phyloP scores from a whole-genome alignment of 2,113 vertebrate species.

The Mustelus asterias region DNA sequence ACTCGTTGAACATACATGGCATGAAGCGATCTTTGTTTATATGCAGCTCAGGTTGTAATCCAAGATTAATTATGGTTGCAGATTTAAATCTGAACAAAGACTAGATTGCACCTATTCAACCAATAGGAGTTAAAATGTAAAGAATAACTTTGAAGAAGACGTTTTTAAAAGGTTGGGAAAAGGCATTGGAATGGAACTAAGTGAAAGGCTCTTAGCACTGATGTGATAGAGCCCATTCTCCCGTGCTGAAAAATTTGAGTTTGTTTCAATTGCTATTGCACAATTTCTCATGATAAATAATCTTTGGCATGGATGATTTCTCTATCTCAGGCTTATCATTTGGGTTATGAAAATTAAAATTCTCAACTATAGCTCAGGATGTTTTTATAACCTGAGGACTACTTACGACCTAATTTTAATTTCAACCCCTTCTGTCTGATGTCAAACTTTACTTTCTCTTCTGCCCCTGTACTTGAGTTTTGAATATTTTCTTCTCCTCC shows the following conservation, averaged over 20 bases:
- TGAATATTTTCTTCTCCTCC: no score
- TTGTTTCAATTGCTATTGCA: background rate
- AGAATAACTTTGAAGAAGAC: background rate
- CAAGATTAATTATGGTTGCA: background rate
- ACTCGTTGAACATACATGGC: background rate
- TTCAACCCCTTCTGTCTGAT: no score
- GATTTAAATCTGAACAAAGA: slow-evolving; percentile 1
- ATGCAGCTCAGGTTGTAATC: no score
- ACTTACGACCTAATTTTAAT: background rate
- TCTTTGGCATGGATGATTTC: background rate
- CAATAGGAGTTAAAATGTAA: background rate
- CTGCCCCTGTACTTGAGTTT: no score
- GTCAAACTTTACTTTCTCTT: no score
- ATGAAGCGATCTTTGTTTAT: background rate
- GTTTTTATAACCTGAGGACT: background rate
- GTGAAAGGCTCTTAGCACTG: background rate
- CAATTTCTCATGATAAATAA: slow-evolving; percentile 4
- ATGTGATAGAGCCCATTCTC: background rate
- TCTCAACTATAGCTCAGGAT: background rate
- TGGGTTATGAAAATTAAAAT: background rate
- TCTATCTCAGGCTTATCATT: background rate
- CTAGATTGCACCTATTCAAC: background rate
- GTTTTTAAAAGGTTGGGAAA: background rate
- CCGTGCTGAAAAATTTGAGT: background rate
- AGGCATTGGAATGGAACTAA: background rate